phyloP scores from a whole-genome alignment of 2,888 invertebrate species.

The Leptothorax acervorum region DNA sequence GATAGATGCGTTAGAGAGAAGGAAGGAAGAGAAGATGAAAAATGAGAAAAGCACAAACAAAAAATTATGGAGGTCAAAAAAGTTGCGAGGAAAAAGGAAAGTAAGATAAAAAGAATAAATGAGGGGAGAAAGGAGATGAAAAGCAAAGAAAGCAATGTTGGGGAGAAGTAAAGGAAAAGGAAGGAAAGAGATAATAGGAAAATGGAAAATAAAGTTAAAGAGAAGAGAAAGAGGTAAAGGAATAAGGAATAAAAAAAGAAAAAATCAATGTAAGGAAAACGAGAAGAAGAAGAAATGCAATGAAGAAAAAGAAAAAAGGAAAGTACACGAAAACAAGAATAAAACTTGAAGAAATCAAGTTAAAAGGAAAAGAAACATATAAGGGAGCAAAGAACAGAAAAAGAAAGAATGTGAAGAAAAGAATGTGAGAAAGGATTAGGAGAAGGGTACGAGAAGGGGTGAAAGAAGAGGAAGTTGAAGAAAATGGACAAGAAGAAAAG shows the following conservation, averaged over 20 bases:
- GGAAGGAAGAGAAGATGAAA: background rate
- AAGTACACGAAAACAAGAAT: background rate
- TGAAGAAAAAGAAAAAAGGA: background rate
- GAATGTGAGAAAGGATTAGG: too few species aligned
- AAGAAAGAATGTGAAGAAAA: background rate
- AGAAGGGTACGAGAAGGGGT: background rate
- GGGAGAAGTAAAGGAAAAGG: background rate
- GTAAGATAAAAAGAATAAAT: background rate
- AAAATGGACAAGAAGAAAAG: background rate
- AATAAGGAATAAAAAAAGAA: background rate
- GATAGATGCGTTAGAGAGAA: slow-evolving; percentile 10
- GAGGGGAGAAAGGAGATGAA: background rate
- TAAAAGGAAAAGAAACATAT: slow-evolving; percentile 3
- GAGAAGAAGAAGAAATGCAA: background rate
- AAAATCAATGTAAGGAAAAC: background rate
- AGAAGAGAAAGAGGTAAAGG: background rate
- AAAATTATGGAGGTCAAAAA: background rate
- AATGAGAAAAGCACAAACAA: background rate
- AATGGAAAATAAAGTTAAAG: background rate
- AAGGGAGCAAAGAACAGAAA: background rate
- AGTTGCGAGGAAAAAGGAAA: background rate
- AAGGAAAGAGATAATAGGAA: slow-evolving; percentile 5
- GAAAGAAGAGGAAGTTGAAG: background rate
- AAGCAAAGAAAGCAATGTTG: background rate
- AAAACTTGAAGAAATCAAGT: background rate